phyloP scores from a whole-genome alignment of 2,888 invertebrate genomes.

The Tachina grossa region DNA sequence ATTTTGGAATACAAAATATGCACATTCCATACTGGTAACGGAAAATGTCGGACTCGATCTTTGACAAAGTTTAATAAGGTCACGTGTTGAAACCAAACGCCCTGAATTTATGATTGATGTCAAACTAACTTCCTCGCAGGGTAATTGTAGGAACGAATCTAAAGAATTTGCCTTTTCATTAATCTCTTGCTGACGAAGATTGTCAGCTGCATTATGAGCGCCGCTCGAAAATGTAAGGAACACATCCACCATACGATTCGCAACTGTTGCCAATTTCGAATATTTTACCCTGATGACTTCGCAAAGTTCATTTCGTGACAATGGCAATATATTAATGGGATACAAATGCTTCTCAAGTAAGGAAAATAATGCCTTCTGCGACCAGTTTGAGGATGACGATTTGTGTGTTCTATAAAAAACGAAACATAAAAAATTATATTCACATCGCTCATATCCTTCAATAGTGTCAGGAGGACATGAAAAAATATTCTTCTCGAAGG shows the following conservation, averaged over 20 bases:
- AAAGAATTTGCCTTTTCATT: constrained; percentile 77
- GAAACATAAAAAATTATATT: constrained; percentile 12
- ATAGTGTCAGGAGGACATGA: too few species aligned
- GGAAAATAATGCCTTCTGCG: constrained; percentile 86
- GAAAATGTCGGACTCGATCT: constrained; percentile 90
- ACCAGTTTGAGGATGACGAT: constrained; percentile 75
- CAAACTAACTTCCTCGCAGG: constrained; percentile 77
- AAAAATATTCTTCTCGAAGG: too few species aligned
- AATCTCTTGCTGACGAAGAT: constrained; percentile 81
- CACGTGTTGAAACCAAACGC: constrained; percentile 91
- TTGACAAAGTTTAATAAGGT: constrained; percentile 95
- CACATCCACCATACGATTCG: constrained; percentile 90
- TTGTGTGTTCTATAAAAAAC: constrained; percentile 79
- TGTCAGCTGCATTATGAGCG: constrained; percentile 84
- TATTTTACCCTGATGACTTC: constrained; percentile 88
- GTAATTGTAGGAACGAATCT: constrained; percentile 77
- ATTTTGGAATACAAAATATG: constrained; percentile 88
- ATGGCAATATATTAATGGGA: constrained; percentile 91
- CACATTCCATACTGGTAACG: constrained; percentile 85
- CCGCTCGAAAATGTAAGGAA: constrained; percentile 91
- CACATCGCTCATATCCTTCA: too few species aligned
- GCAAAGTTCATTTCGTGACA: constrained; percentile 89
- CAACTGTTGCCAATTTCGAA: constrained; percentile 88
- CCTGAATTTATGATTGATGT: constrained; percentile 81
- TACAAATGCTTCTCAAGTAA: constrained; percentile 92